These are phyloP conservation scores for Sebastes melanostomus DNA, from an alignment of 2,797 vertebrate genomes.

Conservation along the genomic window DNA sequence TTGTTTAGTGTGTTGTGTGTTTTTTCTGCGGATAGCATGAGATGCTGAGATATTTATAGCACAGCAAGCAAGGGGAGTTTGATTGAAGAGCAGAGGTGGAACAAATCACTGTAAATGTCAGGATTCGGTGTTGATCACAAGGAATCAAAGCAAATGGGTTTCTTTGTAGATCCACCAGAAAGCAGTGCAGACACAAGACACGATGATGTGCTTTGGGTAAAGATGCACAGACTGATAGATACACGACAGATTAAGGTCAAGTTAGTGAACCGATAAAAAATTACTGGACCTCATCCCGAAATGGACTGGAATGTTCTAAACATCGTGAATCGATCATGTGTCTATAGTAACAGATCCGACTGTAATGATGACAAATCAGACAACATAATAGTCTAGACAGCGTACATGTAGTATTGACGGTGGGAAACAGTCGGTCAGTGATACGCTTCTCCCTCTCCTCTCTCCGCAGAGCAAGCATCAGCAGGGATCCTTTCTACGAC, in stretches of 20 bases:
- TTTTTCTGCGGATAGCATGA: neutral
- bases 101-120: neutral
- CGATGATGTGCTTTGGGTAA: neutral
- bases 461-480: conserved; percentile 93
- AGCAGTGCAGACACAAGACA: neutral
- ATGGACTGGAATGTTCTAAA: neutral
- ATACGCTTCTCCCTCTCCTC: conserved; percentile 31
- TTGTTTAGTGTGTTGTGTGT: neutral
- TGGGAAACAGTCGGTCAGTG: neutral
- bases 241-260: conserved; percentile 17
- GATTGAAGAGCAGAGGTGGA: neutral
- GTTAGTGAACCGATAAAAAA: neutral
- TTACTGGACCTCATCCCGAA: neutral
- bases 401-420: neutral
- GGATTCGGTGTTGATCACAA: neutral
- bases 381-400: neutral
- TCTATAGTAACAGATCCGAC: neutral
- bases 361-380: too few relatives aligned
- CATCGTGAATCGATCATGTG: neutral
- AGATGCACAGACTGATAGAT: neutral
- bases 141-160: neutral
- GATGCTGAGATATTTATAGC: neutral
- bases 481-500: conserved; percentile 98
- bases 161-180: neutral
- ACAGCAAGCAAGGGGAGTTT: neutral